Evolutionary conservation across 2,113 vertebrate genomes (phyloP), one percentile per base, ranked within the genome.

Genomic region (Grus americana): DNA sequence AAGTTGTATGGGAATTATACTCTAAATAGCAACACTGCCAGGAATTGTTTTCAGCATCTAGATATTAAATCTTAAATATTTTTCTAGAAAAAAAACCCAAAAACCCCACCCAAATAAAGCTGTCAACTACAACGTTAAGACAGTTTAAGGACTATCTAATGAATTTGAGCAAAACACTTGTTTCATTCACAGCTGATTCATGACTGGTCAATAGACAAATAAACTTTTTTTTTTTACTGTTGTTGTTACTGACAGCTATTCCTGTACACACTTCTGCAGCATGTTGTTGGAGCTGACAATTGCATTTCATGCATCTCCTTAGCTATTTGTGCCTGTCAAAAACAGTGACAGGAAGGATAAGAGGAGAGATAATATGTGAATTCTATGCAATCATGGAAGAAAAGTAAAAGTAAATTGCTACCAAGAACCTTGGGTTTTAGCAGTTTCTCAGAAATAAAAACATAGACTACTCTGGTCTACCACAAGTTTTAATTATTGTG

Each of bases 201-300:
- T 20, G 57, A 72, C 26, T 42, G 23, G 17, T 49, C 61, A 76
- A 22, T 26, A 74, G 18, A 63, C 20, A 59, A 30, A 55, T 38
- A 18, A 70, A 21, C 16, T 24, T 42, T 32, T 67, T 36, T 68
- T 55, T 27, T 15, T 3, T 14, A 3, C 19, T 49, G 10, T 3
- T 92, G 19, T 14, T 78, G 23, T 32, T 85, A 19, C 79, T 94
- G 88, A 89, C 87, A 94, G 72, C 75, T 34, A 16, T 38, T 86
- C 49, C 54, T 6, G 3, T 15, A 26, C 29, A 52, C 18, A 12
- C 36, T 82, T 78, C 36, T 10, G 4, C 46, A 88, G 38, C 27
- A 79, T 57, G 73, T 93, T 94, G 50, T 57, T 50, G 44, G 70
- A 82, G 62, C 58, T 86, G 86, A 94, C 85, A 97, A 17, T 46